These are phyloP conservation scores for Cephus cinctus DNA, from an alignment of 1,140 invertebrate species.

Conservation along the genomic window DNA sequence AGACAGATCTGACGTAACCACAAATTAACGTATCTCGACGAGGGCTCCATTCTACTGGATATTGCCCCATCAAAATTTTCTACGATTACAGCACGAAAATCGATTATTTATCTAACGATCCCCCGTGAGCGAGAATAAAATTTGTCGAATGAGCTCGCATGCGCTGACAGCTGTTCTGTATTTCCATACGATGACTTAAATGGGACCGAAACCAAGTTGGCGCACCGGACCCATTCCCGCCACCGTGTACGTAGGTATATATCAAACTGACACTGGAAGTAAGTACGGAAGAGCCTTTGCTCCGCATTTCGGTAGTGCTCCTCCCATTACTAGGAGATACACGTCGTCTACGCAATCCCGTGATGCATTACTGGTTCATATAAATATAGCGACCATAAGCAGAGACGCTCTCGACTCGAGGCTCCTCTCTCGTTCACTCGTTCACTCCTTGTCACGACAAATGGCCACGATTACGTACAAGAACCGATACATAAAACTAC, in stretches of 20 bases:
- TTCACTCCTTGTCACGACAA: conserved; percentile 36
- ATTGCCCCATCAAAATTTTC: too few relatives aligned
- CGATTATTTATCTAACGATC: too few relatives aligned
- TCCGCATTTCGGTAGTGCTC: conserved; percentile 28
- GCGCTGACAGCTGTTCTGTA: too few relatives aligned
- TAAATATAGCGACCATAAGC: conserved; percentile 25
- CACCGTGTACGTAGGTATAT: not conserved
- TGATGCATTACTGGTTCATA: conserved; percentile 47
- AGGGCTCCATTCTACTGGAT: too few relatives aligned
- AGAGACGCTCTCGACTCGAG: conserved; percentile 30
- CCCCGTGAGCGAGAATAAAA: too few relatives aligned
- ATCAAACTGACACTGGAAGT: conserved; percentile 15
- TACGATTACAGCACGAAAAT: too few relatives aligned
- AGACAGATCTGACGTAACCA: too few relatives aligned
- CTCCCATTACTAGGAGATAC: conserved; percentile 42
- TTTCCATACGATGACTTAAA: too few relatives aligned
- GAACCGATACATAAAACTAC: conserved; percentile 45
- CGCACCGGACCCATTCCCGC: too few relatives aligned
- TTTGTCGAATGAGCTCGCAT: too few relatives aligned
- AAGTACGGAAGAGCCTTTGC: conserved; percentile 24
- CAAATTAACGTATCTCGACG: too few relatives aligned
- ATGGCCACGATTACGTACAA: conserved; percentile 47
- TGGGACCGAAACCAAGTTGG: too few relatives aligned
- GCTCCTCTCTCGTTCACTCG: conserved; percentile 6
- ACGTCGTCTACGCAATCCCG: conserved; percentile 43